Conservation (phyloP, 2,797 vertebrate species). For the Pseudocheirus occidentalis region DNA sequence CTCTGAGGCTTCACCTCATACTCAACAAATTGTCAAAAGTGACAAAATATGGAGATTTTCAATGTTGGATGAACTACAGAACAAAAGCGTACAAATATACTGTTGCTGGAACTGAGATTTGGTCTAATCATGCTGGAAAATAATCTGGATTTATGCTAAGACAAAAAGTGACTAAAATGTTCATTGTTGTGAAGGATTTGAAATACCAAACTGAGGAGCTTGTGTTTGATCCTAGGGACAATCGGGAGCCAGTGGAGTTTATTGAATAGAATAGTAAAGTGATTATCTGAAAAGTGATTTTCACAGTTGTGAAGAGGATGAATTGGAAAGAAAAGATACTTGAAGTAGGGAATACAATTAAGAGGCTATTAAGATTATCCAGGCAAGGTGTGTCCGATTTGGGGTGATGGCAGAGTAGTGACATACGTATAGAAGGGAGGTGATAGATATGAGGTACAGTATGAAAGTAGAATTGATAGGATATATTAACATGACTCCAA, state of each 20-base stretch:
- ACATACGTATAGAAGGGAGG: not conserved
- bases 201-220: not conserved
- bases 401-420: not conserved
- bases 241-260: not conserved
- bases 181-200: not conserved
- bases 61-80: not conserved
- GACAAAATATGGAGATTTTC: not conserved
- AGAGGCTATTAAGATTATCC: not conserved
- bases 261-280: not conserved
- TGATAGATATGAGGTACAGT: not conserved
- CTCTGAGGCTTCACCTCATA: not conserved
- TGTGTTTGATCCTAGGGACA: not conserved
- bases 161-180: conserved; percentile 37
- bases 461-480: not conserved
- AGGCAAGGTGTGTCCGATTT: not conserved
- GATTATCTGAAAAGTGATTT: not conserved
- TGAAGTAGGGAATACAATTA: not conserved
- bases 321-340: not conserved
- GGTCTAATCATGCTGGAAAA: not conserved
- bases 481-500: not conserved
- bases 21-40: not conserved
- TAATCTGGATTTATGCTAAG: not conserved
- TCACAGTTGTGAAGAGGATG: not conserved
- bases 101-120: not conserved
- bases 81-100: not conserved